These are phyloP conservation scores for Conops quadrifasciatus DNA, from an alignment of 2,888 invertebrate species.

Conservation along the genomic window DNA sequence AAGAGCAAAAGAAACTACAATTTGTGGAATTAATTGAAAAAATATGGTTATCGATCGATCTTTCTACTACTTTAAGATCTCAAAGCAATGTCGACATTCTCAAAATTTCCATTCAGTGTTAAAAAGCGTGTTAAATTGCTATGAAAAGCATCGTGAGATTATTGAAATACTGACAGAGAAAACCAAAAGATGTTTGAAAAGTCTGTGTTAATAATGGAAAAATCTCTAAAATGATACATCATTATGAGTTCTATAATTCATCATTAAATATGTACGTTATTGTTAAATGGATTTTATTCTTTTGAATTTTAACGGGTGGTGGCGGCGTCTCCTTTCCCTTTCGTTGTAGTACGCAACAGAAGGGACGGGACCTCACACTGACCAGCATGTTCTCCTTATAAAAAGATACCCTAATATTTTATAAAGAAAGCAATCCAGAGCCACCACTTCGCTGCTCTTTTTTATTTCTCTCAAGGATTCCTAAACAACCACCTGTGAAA, in stretches of 20 bases:
- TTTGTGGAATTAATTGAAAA: not conserved
- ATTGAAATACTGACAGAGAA: not conserved
- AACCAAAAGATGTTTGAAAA: not conserved
- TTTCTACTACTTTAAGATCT: not conserved
- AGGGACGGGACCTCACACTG: slow-evolving; percentile 8
- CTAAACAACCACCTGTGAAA: slow-evolving; percentile 33
- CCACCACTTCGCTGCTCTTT: too few relatives aligned
- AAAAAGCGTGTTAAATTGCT: slow-evolving; percentile 49
- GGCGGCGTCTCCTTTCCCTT: slow-evolving; percentile 1
- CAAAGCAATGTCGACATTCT: not conserved
- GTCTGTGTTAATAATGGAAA: not conserved
- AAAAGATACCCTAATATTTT: slow-evolving; percentile 43
- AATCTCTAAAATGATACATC: not conserved
- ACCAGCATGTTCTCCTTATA: not conserved
- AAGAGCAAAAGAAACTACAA: not conserved
- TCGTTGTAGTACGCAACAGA: not conserved
- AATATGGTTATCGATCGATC: not conserved
- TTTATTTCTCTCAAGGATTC: slow-evolving; percentile 6
- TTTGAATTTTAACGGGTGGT: not conserved
- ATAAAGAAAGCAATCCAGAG: not conserved
- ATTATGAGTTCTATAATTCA: not conserved
- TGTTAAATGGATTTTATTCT: slow-evolving; percentile 48
- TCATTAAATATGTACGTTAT: not conserved
- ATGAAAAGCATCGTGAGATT: slow-evolving; percentile 16
- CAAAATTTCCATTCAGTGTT: not conserved